Evolutionary conservation across 2,888 invertebrate species (phyloP).

Genomic region (Lordiphosa fenestrarum): DNA sequence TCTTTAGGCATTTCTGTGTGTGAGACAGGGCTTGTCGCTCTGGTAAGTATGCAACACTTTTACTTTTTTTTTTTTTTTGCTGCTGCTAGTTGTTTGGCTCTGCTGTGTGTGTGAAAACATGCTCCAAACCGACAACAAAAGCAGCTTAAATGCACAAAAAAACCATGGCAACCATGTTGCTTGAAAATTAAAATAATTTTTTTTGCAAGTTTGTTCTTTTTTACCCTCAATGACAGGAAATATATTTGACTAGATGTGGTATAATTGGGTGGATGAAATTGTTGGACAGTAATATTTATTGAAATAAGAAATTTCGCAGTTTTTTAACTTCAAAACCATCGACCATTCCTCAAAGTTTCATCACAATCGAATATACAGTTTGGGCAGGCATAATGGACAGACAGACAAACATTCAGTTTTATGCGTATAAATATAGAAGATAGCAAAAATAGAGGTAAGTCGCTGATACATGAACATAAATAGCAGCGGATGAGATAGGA

Average conservation of each 20-base stretch:
- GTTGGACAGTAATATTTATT: too few relatives aligned
- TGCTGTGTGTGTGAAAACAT: slow-evolving; percentile 29
- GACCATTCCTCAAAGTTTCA: too few relatives aligned
- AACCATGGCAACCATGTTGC: slow-evolving; percentile 47
- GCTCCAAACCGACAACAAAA: slow-evolving; percentile 40
- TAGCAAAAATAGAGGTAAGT: too few relatives aligned
- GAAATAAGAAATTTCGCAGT: too few relatives aligned
- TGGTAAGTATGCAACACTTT: slow-evolving; percentile 65
- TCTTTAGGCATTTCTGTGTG: neutral
- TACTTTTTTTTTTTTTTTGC: slow-evolving; percentile 32
- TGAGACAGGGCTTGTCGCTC: slow-evolving; percentile 34
- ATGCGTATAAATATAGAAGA: too few relatives aligned
- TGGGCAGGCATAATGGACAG: too few relatives aligned
- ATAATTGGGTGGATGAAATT: too few relatives aligned
- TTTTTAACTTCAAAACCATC: too few relatives aligned
- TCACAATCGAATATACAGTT: too few relatives aligned
- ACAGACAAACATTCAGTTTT: too few relatives aligned
- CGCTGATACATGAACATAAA: too few relatives aligned
- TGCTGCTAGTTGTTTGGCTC: slow-evolving; percentile 4
- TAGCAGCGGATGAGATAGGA: too few relatives aligned
- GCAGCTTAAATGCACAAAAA: slow-evolving; percentile 63
- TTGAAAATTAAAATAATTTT: slow-evolving; percentile 14
- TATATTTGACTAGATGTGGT: neutral
- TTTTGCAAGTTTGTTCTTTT: neutral
- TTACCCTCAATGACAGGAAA: neutral